Evolutionary conservation across 2,797 vertebrate genomes (phyloP).

Genomic region (Acanthornis magna): DNA sequence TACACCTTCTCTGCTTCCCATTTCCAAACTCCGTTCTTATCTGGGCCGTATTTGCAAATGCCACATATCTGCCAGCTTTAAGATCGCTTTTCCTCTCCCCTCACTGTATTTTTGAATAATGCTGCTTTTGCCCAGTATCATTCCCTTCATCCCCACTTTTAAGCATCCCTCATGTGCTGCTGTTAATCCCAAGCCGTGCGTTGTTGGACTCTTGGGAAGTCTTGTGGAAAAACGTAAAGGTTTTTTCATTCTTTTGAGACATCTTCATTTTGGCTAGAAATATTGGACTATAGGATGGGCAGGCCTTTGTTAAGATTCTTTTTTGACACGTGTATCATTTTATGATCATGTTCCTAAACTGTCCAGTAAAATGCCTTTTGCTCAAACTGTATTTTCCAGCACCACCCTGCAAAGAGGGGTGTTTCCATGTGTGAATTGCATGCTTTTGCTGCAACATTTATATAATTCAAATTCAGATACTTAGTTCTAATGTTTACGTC

Average conservation of each 20-base stretch:
- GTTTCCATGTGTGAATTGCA: neutral
- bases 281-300: neutral
- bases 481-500: neutral
- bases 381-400: neutral
- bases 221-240: neutral
- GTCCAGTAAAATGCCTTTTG: neutral
- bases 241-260: neutral
- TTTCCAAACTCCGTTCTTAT: neutral
- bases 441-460: neutral
- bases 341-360: neutral
- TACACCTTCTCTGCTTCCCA: neutral
- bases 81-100: neutral
- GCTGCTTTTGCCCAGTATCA: neutral
- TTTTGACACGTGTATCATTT: neutral
- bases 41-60: neutral
- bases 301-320: neutral
- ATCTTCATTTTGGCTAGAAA: neutral
- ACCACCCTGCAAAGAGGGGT: neutral
- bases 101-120: neutral
- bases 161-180: neutral
- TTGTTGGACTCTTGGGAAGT: neutral
- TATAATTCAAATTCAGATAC: neutral
- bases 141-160: neutral
- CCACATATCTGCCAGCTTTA: neutral
- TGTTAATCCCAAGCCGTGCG: neutral